These are phyloP conservation scores for Delia radicum DNA, from an alignment of 1,140 invertebrate species.

Conservation along the genomic window DNA sequence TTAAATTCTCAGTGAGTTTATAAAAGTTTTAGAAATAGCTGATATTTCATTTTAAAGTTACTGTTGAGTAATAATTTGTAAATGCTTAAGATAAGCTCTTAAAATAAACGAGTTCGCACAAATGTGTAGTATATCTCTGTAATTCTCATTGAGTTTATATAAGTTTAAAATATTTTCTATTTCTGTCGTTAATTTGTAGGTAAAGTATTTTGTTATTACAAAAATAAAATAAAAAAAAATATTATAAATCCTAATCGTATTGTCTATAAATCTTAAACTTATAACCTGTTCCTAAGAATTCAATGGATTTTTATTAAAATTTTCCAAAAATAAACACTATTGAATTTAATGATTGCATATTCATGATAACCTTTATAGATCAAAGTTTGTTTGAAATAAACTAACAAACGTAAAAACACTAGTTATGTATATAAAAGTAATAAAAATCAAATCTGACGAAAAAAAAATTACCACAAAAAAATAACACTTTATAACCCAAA, in stretches of 20 bases:
- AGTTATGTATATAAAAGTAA: background rate
- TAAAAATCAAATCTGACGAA: background rate
- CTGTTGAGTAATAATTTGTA: too few species aligned
- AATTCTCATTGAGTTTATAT: too few species aligned
- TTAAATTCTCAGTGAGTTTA: too few species aligned
- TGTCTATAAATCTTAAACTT: background rate
- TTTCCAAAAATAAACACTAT: too few species aligned
- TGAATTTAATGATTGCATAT: slow-evolving; percentile 11
- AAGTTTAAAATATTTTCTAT: too few species aligned
- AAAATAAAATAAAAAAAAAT: background rate
- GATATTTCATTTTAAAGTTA: too few species aligned
- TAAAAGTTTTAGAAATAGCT: too few species aligned
- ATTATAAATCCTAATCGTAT: background rate
- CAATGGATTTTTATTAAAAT: background rate
- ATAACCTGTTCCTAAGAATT: background rate
- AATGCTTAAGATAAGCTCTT: too few species aligned
- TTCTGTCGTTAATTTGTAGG: too few species aligned
- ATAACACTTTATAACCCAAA: background rate
- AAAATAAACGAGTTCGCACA: too few species aligned
- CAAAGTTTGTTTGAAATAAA: slow-evolving; percentile 2
- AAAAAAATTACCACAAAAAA: background rate
- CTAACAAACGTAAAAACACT: background rate
- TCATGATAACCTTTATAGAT: slow-evolving; percentile 23
- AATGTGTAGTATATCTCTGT: too few species aligned
- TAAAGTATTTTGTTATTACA: background rate